These are phyloP conservation scores for Crax fasciolata DNA, from an alignment of 2,797 vertebrate genomes.

Conservation along the genomic window DNA sequence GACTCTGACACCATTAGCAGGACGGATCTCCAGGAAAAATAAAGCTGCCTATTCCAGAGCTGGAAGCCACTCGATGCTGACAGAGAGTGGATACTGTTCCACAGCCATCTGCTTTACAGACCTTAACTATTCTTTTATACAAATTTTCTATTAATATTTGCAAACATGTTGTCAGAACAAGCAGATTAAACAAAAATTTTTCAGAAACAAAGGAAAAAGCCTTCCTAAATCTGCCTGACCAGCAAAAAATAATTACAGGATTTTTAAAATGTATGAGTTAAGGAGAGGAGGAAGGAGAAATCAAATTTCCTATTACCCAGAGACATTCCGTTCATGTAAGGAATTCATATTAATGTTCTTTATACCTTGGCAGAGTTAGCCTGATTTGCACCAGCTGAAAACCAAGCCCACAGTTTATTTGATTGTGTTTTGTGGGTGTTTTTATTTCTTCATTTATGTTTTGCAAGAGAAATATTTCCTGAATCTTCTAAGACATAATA, in stretches of 20 bases:
- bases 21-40: neutral
- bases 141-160: neutral
- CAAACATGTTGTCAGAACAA: neutral
- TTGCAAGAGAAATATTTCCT: neutral
- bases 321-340: no score
- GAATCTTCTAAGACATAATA: neutral
- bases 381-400: neutral
- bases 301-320: neutral
- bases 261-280: neutral
- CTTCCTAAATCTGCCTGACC: neutral
- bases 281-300: neutral
- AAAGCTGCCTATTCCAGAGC: neutral
- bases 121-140: neutral
- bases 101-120: neutral
- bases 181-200: neutral
- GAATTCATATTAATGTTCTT: neutral
- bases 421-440: rapidly evolving
- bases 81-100: neutral
- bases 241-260: neutral
- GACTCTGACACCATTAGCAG: neutral
- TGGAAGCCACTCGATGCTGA: neutral
- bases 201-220: rapidly evolving
- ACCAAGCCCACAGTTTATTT: neutral
- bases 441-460: neutral
- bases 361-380: neutral